Evolutionary conservation across 2,888 invertebrate genomes (phyloP), one percentile per base, ranked within the genome.

Genomic region (Lochmaea capreae): DNA sequence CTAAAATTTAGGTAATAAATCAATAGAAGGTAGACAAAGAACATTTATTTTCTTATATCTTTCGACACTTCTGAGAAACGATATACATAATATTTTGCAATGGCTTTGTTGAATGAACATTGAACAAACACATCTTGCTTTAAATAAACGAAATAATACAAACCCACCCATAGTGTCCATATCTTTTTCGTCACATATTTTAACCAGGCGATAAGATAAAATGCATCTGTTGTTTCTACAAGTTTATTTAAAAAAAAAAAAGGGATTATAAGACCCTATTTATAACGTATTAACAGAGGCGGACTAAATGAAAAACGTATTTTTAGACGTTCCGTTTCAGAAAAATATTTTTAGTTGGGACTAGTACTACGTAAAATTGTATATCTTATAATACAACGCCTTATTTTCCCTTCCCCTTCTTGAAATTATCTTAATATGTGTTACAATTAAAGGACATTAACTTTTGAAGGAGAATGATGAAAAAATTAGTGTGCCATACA

Each of bases 221-320:
- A 68, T 61, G 61, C 68, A 68, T 68, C 68, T 68, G 68, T 68
- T 68, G 68, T 68, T 68, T 68, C 68, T 68, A 43, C 43, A 46
- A 68, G 59, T 63, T 63, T 63, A 63, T 63, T 63, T 63, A 63
- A 42, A 63, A 63, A 22, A 63, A 22, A 22, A 63, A 62, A 63
- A 63, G 42, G 16, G 62, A 63, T 63, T 63, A 18, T 63, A 43
- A 16, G 42, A 39, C 16, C 43, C 62, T 63, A 63, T 63, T 63
- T 43, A 43, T 63, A 39, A 57, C 39, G 26, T 63, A 57, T 61
- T 67, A 62, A 67, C 42, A 62, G 26, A 62, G 52, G 62, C 22
- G 49, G 49, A 39, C 59, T 16, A 52, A 61, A 43, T 59, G 46
- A 33, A 61, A 68, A 68, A 61, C 46, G n/a, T 61, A 11, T 1